A percentile compares a stretch with the other conserved stretches of the same genome.
Conservation (phyloP, 2,113 vertebrate species). For the Gasterosteus aculeatus region DNA sequence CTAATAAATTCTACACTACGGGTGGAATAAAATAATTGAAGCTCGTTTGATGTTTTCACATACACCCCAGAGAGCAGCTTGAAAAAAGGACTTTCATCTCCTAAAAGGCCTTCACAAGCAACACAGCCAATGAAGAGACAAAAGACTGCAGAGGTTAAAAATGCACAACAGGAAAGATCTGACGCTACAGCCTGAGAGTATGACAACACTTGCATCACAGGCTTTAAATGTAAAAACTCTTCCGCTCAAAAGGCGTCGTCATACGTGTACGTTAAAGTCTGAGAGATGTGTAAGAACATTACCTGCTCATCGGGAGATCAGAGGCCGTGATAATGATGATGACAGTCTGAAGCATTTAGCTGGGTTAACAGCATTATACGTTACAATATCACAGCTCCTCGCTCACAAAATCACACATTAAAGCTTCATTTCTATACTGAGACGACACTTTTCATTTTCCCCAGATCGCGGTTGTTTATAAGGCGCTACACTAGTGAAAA, state of each 20-base stretch:
- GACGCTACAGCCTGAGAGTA: slow-evolving; percentile 1
- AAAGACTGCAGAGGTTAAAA: slow-evolving; percentile 39
- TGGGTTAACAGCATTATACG: slow-evolving; percentile 59
- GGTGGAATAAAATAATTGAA: slow-evolving; percentile 66
- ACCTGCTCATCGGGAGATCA: slow-evolving; percentile 70
- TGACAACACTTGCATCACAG: slow-evolving; percentile 7
- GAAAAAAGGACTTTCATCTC: slow-evolving; percentile 63
- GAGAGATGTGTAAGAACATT: slow-evolving; percentile 58
- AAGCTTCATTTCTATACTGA: slow-evolving; percentile 45
- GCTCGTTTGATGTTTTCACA: slow-evolving; percentile 70
- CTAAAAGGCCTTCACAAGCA: slow-evolving; percentile 58
- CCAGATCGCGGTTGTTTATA: slow-evolving; percentile 55
- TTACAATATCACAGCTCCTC: slow-evolving; percentile 43
- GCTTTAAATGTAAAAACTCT: slow-evolving; percentile 29
- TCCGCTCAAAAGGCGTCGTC: slow-evolving; percentile 37
- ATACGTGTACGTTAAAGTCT: slow-evolving; percentile 66
- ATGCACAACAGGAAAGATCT: slow-evolving; percentile 34
- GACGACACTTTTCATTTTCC: slow-evolving; percentile 46
- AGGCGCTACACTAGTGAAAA: slow-evolving; percentile 45
- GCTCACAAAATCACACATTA: slow-evolving; percentile 50
- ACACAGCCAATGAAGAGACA: slow-evolving; percentile 54
- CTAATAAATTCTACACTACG: slow-evolving; percentile 57
- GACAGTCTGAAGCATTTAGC: slow-evolving; percentile 64
- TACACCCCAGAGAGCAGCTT: slow-evolving; percentile 52
- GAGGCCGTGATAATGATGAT: slow-evolving; percentile 60